phyloP scores from a whole-genome alignment of 2,888 invertebrate genomes.

The Agonopterix heracliana region DNA sequence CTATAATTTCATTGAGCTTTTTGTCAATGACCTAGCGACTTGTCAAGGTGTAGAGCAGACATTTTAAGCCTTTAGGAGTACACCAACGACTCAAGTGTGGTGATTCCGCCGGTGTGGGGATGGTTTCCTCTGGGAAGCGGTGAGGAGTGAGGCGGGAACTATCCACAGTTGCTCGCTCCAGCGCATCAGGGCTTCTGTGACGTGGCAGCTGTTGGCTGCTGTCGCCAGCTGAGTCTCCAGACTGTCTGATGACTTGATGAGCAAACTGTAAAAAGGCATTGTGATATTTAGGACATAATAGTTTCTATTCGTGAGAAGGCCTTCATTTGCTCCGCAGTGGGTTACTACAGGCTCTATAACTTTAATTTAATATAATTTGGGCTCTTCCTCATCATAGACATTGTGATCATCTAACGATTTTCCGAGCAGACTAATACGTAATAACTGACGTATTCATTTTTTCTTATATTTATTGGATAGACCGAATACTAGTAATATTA shows the following conservation, averaged over 20 bases:
- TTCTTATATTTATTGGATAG: too few species aligned
- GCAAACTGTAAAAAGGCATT: conserved; percentile 58
- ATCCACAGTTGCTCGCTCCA: conserved; percentile 87
- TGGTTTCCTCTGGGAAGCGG: conserved; percentile 74
- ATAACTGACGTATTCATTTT: too few species aligned
- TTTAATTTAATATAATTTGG: too few species aligned
- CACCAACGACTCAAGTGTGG: conserved; percentile 40
- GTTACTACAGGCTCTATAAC: too few species aligned
- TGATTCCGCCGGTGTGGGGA: conserved; percentile 46
- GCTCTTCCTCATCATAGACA: too few species aligned
- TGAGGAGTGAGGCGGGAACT: conserved; percentile 81
- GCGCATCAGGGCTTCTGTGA: conserved; percentile 89
- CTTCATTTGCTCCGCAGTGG: too few species aligned
- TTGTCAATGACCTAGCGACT: not conserved
- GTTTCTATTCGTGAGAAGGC: not conserved
- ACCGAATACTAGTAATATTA: too few species aligned
- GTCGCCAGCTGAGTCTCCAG: conserved; percentile 86
- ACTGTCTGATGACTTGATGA: conserved; percentile 77
- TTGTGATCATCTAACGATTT: too few species aligned
- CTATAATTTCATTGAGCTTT: not conserved
- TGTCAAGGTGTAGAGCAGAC: not conserved
- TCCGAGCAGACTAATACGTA: too few species aligned
- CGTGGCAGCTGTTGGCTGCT: conserved; percentile 91
- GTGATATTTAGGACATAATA: not conserved
- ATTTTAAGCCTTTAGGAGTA: not conserved